Evolutionary conservation across 2,888 invertebrate species (phyloP).

Genomic region (Actias luna): DNA sequence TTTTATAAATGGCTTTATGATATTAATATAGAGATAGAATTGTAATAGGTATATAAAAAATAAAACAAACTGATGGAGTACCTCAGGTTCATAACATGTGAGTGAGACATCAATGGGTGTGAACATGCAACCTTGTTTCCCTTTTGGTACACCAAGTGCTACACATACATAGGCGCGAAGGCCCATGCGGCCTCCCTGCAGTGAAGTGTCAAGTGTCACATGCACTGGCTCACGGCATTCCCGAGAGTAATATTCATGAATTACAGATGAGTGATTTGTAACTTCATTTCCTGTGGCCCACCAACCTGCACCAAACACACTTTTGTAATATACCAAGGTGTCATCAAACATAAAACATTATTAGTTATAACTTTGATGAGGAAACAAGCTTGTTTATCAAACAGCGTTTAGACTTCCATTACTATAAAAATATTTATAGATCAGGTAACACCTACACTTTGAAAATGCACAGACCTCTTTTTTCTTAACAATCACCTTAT

Average conservation of each 20-base stretch:
- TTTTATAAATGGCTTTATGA: too few species aligned
- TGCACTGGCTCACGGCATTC: slow-evolving; percentile 97
- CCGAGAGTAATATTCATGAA: slow-evolving; percentile 97
- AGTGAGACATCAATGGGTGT: slow-evolving; percentile 96
- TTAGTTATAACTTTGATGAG: too few species aligned
- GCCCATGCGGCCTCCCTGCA: slow-evolving; percentile 94
- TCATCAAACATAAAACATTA: too few species aligned
- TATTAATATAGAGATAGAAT: too few species aligned
- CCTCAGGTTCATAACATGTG: slow-evolving; percentile 95
- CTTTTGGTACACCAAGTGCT: slow-evolving; percentile 95
- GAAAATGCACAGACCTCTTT: too few species aligned
- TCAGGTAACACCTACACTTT: too few species aligned
- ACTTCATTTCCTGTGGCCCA: slow-evolving; percentile 99
- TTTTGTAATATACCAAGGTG: neutral
- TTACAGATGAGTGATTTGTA: slow-evolving; percentile 97
- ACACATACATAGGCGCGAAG: slow-evolving; percentile 97
- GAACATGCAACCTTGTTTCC: slow-evolving; percentile 97
- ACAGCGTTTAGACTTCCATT: too few species aligned
- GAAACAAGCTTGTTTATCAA: too few species aligned
- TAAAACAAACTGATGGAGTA: slow-evolving; percentile 42
- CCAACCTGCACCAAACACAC: slow-evolving; percentile 85
- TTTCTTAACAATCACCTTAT: too few species aligned
- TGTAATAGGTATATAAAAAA: slow-evolving; percentile 5
- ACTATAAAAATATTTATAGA: too few species aligned
- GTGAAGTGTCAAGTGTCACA: slow-evolving; percentile 96